Base-by-base conservation (phyloP, 1,140 invertebrate species). In the Drosophila sturtevanti region DNA sequence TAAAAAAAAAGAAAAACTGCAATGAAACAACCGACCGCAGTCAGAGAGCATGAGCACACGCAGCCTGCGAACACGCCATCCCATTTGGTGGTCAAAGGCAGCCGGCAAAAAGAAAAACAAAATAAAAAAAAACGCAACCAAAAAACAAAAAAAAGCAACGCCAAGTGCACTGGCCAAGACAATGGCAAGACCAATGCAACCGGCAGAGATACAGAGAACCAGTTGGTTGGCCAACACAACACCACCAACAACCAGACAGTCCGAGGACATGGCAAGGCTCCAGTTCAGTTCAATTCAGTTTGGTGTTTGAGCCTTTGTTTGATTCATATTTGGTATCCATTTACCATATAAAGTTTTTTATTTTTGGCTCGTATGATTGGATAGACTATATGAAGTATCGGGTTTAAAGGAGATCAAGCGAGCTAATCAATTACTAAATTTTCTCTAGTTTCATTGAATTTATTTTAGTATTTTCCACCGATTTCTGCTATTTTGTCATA, bases 141-240 rank as follows among this genome's bases (percentile, higher is more conserved):
- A 56, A 77, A 77, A 77, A 70, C 27, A 44, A 61, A 18, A 31
- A 81, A 85, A 81, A 81, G 51, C 78, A 79, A 55, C 80, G 80
- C 80, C 80, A 82, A 82, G 80, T 82, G 80, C 80, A 82, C 18
- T 48, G 41, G 69, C 79, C 80, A 82, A 85, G 78, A 85, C 81
- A 85, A 86, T 86, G 81, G 80, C 77, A 82, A 65, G 68, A 72
- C 66, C 60, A 41, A 63, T 64, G 68, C 58, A 37, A 31, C 27
- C 5, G 27, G 27, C 27, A 31, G 27, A 31, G 27, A 31, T 41
- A 61, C 65, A 65, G 61, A 60, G 51, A 63, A 73, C 76, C 75
- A 79, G 76, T 78, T 78, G 75, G 76, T 78, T 31, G 61, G 63
- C 78, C 56, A 48, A 48, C 51, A 58, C 62, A n/a, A n/a, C 24